Conservation (phyloP, 1,140 invertebrate species). For the Amyelois transitella region DNA sequence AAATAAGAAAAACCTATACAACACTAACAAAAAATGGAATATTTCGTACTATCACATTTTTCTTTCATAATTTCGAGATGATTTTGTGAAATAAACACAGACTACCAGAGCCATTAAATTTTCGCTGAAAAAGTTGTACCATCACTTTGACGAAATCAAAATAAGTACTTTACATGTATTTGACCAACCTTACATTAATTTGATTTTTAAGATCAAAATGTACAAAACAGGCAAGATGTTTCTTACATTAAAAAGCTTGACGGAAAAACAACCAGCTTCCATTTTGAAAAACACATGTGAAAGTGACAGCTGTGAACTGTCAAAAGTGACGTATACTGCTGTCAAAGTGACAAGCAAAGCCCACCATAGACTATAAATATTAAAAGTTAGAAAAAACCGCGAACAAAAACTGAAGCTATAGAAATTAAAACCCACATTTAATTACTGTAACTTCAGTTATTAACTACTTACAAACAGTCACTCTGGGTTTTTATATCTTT, state of each 20-base stretch:
- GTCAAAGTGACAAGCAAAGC: background rate
- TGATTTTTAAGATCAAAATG: background rate
- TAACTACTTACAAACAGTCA: background rate
- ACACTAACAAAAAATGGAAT: conserved; percentile 29
- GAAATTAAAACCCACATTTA: background rate
- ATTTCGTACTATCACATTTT: conserved; percentile 22
- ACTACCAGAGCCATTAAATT: background rate
- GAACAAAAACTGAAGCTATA: background rate
- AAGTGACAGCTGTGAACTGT: background rate
- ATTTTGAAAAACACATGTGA: background rate
- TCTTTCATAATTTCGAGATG: conserved; percentile 19
- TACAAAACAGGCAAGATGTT: background rate
- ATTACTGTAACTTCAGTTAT: background rate
- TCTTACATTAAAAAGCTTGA: background rate
- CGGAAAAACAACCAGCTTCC: background rate
- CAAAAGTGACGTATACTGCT: too few species aligned
- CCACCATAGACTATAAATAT: background rate
- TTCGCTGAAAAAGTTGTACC: background rate
- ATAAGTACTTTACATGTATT: background rate
- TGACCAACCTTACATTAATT: too few species aligned
- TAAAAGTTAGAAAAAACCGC: background rate
- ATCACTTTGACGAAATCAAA: too few species aligned
- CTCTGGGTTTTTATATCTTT: background rate
- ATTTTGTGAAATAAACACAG: conserved; percentile 11
- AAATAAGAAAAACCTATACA: background rate